Evolutionary conservation across 2,113 vertebrate species (phyloP).

Genomic region (Nannobrachium achirus): DNA sequence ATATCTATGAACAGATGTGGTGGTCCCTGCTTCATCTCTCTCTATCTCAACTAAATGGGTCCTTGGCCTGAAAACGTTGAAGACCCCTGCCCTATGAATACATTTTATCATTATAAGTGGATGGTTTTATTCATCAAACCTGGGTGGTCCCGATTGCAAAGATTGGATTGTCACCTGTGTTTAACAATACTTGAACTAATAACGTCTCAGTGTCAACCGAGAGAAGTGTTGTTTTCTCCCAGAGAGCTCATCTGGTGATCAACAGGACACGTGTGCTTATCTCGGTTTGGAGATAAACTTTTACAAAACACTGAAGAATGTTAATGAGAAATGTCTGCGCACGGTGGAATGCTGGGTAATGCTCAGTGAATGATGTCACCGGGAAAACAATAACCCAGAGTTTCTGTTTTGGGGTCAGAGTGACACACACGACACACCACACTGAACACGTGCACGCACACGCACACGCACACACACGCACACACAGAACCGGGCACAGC

Average conservation of each 20-base stretch:
- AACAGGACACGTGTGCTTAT: too few relatives aligned
- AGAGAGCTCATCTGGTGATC: too few relatives aligned
- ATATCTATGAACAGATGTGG: too few relatives aligned
- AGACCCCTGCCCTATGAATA: too few relatives aligned
- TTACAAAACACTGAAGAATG: constrained; percentile 10
- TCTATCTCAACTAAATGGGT: too few relatives aligned
- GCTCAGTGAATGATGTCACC: neutral
- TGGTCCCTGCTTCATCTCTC: too few relatives aligned
- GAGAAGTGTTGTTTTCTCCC: neutral
- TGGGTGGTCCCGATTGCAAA: too few relatives aligned
- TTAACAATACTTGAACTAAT: neutral
- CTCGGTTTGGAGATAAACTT: neutral
- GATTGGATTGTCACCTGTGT: too few relatives aligned
- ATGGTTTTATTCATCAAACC: too few relatives aligned
- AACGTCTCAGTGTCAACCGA: neutral
- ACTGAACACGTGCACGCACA: constrained; percentile 18
- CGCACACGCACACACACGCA: constrained; percentile 3
- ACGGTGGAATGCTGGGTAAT: neutral
- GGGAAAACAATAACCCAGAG: constrained; percentile 18
- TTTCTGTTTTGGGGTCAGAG: neutral
- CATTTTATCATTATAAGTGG: too few relatives aligned
- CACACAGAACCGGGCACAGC: constrained; percentile 20
- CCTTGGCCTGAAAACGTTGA: too few relatives aligned
- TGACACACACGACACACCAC: neutral
- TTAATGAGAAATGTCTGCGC: neutral